phyloP scores from a whole-genome alignment of 2,113 vertebrate genomes.

The Gopherus flavomarginatus region DNA sequence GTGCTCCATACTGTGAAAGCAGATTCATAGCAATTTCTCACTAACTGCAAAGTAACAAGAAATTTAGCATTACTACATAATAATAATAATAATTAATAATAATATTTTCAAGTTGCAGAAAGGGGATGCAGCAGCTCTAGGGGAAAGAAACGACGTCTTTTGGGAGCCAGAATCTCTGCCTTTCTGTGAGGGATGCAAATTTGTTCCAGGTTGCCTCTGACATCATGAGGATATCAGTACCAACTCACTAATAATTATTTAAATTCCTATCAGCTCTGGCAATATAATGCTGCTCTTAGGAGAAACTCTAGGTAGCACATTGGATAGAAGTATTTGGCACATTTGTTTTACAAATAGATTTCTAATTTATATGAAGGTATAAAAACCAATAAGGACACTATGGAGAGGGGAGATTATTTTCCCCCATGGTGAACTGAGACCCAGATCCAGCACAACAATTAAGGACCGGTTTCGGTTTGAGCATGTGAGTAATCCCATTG shows the following conservation, averaged over 20 bases:
- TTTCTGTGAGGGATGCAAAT: neutral
- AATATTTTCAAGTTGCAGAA: neutral
- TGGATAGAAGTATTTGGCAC: neutral
- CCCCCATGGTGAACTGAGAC: neutral
- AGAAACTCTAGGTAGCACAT: neutral
- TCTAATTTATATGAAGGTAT: neutral
- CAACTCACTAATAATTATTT: conserved; percentile 8
- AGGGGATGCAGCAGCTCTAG: neutral
- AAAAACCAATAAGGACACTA: neutral
- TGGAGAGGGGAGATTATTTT: neutral
- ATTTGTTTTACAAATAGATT: neutral
- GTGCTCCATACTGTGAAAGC: neutral
- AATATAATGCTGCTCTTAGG: neutral
- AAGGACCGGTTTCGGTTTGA: fast-evolving
- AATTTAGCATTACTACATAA: neutral
- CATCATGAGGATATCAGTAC: neutral
- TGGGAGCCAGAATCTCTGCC: neutral
- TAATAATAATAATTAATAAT: neutral
- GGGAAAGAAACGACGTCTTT: neutral
- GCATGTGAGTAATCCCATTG: neutral
- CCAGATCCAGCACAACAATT: neutral
- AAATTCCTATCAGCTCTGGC: neutral
- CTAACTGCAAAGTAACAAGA: neutral
- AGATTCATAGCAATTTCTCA: neutral
- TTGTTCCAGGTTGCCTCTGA: conserved; percentile 29